phyloP scores from a whole-genome alignment of 2,888 invertebrate species.

The Cremastinae sp. region DNA sequence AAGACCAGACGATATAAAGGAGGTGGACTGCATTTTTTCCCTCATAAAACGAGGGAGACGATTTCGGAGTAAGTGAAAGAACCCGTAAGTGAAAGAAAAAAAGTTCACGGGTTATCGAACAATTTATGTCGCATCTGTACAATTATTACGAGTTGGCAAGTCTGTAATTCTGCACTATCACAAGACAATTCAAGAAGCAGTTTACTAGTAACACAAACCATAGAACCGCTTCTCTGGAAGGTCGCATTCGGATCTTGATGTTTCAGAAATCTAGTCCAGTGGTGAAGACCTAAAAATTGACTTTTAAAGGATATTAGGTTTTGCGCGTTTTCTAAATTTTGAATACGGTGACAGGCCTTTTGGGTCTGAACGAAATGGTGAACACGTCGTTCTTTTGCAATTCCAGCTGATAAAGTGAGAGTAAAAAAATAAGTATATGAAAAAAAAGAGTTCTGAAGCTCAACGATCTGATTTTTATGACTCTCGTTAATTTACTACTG shows the following conservation, averaged over 20 bases:
- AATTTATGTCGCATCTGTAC: background rate
- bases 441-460: slow-evolving; percentile 39
- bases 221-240: background rate
- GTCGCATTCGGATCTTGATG: slow-evolving; percentile 14
- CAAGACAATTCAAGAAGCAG: background rate
- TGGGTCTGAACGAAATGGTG: background rate
- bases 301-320: slow-evolving; percentile 7
- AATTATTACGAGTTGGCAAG: background rate
- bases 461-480: slow-evolving; percentile 69
- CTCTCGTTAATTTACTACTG: slow-evolving; percentile 72
- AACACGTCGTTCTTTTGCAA: background rate
- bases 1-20: no score
- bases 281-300: slow-evolving; percentile 15
- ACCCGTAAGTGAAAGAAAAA: no score
- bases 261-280: background rate
- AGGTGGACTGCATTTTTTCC: no score
- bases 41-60: no score
- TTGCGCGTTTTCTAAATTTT: slow-evolving; percentile 1
- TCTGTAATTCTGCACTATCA: slow-evolving; percentile 6
- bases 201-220: background rate
- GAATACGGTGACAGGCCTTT: slow-evolving; percentile 13
- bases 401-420: slow-evolving; percentile 47
- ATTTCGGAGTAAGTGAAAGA: no score
- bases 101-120: no score
- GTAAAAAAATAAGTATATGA: slow-evolving; percentile 14